Evolutionary conservation across 2,888 invertebrate species (phyloP), one percentile per base, ranked within the genome.

Genomic region (Rhingia rostrata): DNA sequence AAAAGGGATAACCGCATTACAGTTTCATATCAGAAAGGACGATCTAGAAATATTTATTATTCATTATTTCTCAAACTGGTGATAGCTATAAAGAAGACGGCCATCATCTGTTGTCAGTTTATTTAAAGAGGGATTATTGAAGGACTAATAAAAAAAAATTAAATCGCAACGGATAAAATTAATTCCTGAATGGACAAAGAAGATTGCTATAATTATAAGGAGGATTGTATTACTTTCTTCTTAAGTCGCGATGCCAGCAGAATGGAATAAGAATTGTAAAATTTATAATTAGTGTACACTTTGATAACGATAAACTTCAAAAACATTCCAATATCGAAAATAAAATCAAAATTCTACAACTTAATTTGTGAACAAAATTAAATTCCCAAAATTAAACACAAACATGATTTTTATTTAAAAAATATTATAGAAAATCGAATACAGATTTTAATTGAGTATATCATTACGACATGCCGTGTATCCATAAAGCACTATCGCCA

Each of bases 371-470:
- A n/a, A n/a, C n/a, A 22, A 22, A 22, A 22, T 22, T 22, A 22
- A 22, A 22, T 22, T 22, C 2, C 1, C 7, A 45, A 12, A n/a
- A 6, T 43, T 10, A 47, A 47, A 47, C 22, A 51, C 70, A 51
- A 60, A 22, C 22, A 22, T 22, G 22, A 22, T 22, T 22, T 22
- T 22, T 22, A 22, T 22, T 22, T 22, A 22, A 2, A 22, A 22
- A 22, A 22, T 22, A 22, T 22, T 22, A 49, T n/a, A n/a, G n/a
- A n/a, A n/a, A n/a, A n/a, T 60, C 33, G 56, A 58, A 58, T 22
- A 56, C 41, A 60, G 60, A 66, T 67, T 54, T 67, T 56, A 77
- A 77, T 69, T 77, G 47, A 77, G 69, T 67, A 66, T 60, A 61
- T 61, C 73, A 73, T 73, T 73, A 63, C 39, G 14, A 14, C 7